Base-by-base conservation (phyloP, 2,113 vertebrate species). In the Calyptomena viridis region DNA sequence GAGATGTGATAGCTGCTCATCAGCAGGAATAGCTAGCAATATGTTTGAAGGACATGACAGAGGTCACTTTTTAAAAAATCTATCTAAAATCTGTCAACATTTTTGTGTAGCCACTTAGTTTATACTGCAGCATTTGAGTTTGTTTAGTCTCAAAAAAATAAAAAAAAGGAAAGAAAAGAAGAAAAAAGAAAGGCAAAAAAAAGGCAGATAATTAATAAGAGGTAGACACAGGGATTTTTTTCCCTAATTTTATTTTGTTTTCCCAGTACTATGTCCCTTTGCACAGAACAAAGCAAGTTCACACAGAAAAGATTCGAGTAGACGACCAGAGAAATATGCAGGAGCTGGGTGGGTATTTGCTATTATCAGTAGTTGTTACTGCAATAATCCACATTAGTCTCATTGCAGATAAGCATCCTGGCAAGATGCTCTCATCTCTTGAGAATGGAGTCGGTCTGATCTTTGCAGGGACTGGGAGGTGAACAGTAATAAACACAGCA, bases 1-100 rank as follows among this genome's bases (percentile, higher is more conserved):
- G 71, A 91, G 74, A 83, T 12, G 17, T 76, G 74, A 87, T 89
- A 94, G 81, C 75, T 80, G 59, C 68, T 95, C 73, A 78, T 94
- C 56, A 87, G 47, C 31, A 55, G 23, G 7, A 44, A 66, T 16
- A 80, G 46, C 6, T 55, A 58, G 62, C 35, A 69, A 12, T 83
- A 31, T 39, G 20, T 77, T 95, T 91, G 78, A 95, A 95, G 90
- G 87, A 63, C 80, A 14, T 28, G 35, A 59, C 5, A 19, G 47
- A 93, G 85, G 87, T 94, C 39, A 63, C 21, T 82, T 94, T 71
- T 44, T 9, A 18, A 56, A 58, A 78, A 74, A 44, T 80, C 35
- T 64, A 2, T 58, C n/a, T 50, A 40, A 35, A 18, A 75, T 84
- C 58, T 82, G 12, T 47, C 68, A 92, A 50, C 5, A 20, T 46